Conservation (phyloP, 2,113 vertebrate species). For the Lycaon pictus region DNA sequence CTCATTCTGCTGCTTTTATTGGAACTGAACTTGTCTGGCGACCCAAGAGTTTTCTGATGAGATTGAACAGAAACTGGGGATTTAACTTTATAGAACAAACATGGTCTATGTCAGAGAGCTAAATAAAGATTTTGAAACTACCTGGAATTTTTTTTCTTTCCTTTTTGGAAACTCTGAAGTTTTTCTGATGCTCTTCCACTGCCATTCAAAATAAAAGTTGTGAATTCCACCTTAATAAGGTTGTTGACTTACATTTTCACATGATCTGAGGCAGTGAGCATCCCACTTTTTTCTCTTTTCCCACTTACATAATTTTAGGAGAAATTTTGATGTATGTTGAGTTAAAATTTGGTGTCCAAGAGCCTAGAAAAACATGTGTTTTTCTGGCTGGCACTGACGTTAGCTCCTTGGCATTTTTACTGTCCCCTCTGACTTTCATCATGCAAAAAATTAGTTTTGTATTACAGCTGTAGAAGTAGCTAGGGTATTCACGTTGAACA, state of each 20-base stretch:
- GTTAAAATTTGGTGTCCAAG: neutral
- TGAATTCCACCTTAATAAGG: neutral
- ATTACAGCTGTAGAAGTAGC: neutral
- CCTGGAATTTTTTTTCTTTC: conserved; percentile 34
- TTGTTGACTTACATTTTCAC: conserved; percentile 60
- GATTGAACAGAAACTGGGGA: conserved; percentile 40
- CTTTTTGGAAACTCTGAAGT: conserved; percentile 21
- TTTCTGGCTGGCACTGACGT: neutral
- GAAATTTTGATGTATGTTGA: neutral
- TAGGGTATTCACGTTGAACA: neutral
- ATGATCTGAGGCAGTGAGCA: conserved; percentile 23
- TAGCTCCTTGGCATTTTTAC: conserved; percentile 52
- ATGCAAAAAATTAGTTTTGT: neutral
- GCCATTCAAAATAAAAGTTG: conserved; percentile 57
- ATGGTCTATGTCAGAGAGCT: conserved; percentile 9
- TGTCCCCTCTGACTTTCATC: neutral
- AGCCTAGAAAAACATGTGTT: neutral
- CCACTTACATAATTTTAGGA: conserved; percentile 43
- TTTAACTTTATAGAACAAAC: conserved; percentile 24
- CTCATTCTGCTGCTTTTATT: conserved; percentile 65
- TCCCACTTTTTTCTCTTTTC: conserved; percentile 7
- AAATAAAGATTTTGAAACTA: conserved; percentile 52
- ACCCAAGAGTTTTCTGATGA: conserved; percentile 53
- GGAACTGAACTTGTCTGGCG: conserved; percentile 60
- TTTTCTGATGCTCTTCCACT: conserved; percentile 41